phyloP scores from a whole-genome alignment of 1,140 invertebrate genomes.

The Camponotus floridanus region DNA sequence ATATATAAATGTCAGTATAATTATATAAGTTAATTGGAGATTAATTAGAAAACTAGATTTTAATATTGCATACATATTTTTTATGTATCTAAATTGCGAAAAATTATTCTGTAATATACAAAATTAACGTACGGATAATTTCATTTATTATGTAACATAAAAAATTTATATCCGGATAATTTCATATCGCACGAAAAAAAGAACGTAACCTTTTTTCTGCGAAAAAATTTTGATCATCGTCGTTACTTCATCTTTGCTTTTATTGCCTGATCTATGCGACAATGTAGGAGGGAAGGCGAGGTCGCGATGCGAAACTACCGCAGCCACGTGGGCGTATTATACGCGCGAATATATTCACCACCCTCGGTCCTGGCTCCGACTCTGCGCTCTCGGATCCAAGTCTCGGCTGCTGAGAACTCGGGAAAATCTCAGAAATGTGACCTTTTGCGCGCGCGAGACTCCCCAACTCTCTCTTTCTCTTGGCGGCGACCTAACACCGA shows the following conservation, averaged over 20 bases:
- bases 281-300: not conserved
- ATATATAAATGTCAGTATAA: not conserved
- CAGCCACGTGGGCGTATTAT: not conserved
- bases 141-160: not conserved
- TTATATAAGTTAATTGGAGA: not conserved
- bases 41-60: not conserved
- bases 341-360: constrained; percentile 15
- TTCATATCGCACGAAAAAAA: not conserved
- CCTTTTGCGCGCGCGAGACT: constrained; percentile 71
- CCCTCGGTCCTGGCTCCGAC: not conserved
- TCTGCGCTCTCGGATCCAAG: constrained; percentile 37
- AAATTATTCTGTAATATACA: not conserved
- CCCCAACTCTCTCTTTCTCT: constrained; percentile 57
- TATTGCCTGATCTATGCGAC: constrained; percentile 23
- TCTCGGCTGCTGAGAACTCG: constrained; percentile 59
- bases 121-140: not conserved
- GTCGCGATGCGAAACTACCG: not conserved
- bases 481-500: constrained; percentile 37
- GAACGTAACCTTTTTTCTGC: not conserved
- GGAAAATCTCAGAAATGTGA: constrained; percentile 79
- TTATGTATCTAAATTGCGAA: not conserved
- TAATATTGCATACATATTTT: not conserved
- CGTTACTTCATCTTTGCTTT: not conserved
- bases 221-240: not conserved
- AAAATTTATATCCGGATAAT: not conserved